Base-by-base conservation (phyloP, 2,113 vertebrate genomes). In the Pluvianellus socialis region DNA sequence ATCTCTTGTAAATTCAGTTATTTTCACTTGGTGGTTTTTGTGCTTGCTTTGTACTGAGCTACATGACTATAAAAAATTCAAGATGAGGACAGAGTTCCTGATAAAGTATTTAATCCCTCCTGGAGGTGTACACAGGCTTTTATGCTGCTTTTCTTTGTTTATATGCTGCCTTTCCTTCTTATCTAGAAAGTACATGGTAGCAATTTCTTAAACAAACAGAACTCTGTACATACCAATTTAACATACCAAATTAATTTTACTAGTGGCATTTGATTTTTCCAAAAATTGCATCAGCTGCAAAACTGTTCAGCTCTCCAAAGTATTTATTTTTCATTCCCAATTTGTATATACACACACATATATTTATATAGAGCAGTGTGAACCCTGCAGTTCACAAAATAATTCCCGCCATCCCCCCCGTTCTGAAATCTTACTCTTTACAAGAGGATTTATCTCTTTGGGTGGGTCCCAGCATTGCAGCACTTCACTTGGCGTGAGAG, bases 41-140 rank as follows among this genome's bases (percentile, higher is more conserved):
- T 2, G 1, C 53, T 91, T 0, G 1, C 47, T 88, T 90, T 80
- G 15, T 33, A 26, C 27, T 22, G 33, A 86, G 47, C 26, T 50
- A 45, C 3, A 0, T 26, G 20, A 52, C 33, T 59, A 7, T 7
- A 49, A 79, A 76, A 88, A 72, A 40, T 26, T 93, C 21, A 58
- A 38, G 18, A 53, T 72, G 62, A 53, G 2, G 16, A 59, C 8
- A 7, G 32, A 79, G 32, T 49, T 62, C 19, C 12, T 42, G n/a
- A 47, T 79, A 10, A 92, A 86, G 21, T 38, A 59, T 79, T 74
- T 72, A 79, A 62, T 86, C 38, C 8, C 8, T 67, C n/a, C 28
- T 68, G 5, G 9, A 55, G 22, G 35, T 50, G 8, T n/a, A 4
- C 4, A 10, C 7, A 7, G 1, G 0, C 17, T 65, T 89, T 13